phyloP scores from a whole-genome alignment of 1,140 invertebrate genomes.

The Trachymyrmex cornetzi region DNA sequence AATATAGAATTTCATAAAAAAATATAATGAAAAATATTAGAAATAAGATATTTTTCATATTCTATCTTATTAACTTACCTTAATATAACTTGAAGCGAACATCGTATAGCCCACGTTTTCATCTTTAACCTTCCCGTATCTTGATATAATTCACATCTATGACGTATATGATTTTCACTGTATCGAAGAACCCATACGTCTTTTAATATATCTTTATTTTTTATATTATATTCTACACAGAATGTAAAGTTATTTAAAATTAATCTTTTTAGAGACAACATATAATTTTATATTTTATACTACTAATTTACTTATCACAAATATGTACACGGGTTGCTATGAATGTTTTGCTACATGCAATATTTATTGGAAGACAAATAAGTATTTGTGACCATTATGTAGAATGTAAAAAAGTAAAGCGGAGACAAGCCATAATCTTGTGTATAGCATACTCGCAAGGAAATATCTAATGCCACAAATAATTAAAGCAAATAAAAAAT shows the following conservation, averaged over 20 bases:
- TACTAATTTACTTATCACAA: neutral
- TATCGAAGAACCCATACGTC: constrained; percentile 47
- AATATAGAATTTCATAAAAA: neutral
- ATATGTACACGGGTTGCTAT: neutral
- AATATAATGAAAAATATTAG: neutral
- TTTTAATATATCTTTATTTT: constrained; percentile 21
- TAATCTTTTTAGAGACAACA: neutral
- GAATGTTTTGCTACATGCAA: no score
- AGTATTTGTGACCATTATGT: no score
- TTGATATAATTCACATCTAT: constrained; percentile 48
- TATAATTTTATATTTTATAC: neutral
- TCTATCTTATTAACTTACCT: neutral
- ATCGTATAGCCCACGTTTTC: constrained; percentile 50
- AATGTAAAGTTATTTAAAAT: neutral
- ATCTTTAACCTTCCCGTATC: constrained; percentile 9
- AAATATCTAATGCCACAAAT: no score
- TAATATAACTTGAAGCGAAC: constrained; percentile 27
- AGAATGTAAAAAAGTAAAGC: no score
- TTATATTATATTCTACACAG: constrained; percentile 33
- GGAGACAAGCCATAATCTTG: no score
- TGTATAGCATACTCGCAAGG: no score
- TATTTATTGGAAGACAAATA: no score
- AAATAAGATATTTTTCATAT: constrained; percentile 3
- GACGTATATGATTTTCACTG: constrained; percentile 46
- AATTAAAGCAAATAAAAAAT: no score